Percentiles rank a stretch among this genome's conserved stretches.
Conservation (phyloP, 2,888 invertebrate species). For the Amphipoea lucens region DNA sequence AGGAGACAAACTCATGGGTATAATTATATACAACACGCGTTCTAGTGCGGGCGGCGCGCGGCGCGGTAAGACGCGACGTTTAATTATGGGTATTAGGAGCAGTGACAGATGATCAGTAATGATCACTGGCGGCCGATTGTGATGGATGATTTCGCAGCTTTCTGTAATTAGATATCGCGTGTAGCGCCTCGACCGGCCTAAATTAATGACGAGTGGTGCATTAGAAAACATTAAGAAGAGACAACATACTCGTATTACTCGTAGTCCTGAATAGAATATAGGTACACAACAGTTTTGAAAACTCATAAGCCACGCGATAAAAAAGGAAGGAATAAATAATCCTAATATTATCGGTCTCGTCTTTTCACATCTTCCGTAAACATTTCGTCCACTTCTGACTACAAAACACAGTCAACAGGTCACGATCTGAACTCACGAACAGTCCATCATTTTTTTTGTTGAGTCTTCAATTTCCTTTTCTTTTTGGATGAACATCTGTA, state of each 20-base stretch:
- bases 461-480: background rate
- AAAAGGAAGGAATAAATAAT: background rate
- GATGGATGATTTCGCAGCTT: slow-evolving; percentile 33
- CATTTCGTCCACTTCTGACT: background rate
- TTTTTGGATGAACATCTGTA: background rate
- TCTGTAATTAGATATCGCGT: slow-evolving; percentile 46
- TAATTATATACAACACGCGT: slow-evolving; percentile 18
- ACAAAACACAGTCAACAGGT: slow-evolving; percentile 12
- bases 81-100: slow-evolving; percentile 13
- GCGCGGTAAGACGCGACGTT: slow-evolving; percentile 6
- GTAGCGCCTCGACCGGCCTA: slow-evolving; percentile 15
- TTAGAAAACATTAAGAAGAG: background rate
- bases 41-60: background rate
- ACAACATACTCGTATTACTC: background rate
- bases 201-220: slow-evolving; percentile 14
- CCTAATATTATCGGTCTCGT: background rate
- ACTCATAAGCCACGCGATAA: background rate
- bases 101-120: slow-evolving; percentile 30
- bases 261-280: background rate
- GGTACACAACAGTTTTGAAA: background rate
- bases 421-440: slow-evolving; percentile 18
- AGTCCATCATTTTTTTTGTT: background rate
- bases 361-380: background rate
- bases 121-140: slow-evolving; percentile 14
- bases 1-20: slow-evolving; percentile 38